Conservation (phyloP, 2,113 vertebrate genomes). For the Plestiodon gilberti region DNA sequence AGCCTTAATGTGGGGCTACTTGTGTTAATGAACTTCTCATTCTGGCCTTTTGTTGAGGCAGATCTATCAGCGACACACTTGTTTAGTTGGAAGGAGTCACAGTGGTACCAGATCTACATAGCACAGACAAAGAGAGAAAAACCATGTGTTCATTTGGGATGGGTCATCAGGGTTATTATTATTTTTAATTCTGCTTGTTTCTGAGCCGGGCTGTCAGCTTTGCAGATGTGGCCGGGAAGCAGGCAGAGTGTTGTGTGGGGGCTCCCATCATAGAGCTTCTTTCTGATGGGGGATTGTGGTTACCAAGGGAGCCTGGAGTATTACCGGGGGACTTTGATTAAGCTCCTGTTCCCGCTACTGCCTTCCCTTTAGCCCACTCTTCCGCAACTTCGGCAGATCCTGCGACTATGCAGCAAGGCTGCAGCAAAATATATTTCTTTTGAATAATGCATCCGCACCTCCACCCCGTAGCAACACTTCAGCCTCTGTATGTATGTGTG, state of each 20-base stretch:
- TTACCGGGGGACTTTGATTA: background rate
- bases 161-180: background rate
- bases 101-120: background rate
- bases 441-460: background rate
- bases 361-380: background rate
- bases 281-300: background rate
- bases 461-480: background rate
- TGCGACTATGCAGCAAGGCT: background rate
- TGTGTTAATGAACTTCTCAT: background rate
- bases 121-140: background rate
- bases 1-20: background rate
- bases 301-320: background rate
- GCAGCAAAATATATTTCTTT: slow-evolving; percentile 4
- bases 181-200: background rate
- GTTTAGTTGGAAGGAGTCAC: background rate
- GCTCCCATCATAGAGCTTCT: background rate
- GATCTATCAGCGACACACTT: background rate
- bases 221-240: background rate
- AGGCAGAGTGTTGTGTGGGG: background rate
- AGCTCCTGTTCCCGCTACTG: background rate
- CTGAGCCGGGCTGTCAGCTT: background rate
- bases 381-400: background rate
- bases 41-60: background rate
- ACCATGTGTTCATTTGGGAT: background rate
- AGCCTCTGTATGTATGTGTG: background rate